phyloP scores from a whole-genome alignment of 2,113 vertebrate species.

The Pseudopodoces humilis region DNA sequence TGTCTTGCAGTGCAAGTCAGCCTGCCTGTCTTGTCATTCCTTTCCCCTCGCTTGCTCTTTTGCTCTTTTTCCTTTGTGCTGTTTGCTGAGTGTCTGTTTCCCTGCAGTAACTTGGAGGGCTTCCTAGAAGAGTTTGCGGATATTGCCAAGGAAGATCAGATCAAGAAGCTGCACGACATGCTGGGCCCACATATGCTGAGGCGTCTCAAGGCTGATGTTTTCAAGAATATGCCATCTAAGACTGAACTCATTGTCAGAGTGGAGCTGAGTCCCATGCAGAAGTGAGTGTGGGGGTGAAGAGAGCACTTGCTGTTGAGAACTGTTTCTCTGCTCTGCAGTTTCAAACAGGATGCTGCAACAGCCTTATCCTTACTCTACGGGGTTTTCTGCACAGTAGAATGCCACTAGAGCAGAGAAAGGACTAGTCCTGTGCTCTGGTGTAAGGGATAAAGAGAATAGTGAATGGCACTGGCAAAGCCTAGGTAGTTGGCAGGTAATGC shows the following conservation, averaged over 20 bases:
- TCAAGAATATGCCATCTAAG: slow-evolving; percentile 99
- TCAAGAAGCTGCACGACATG: slow-evolving; percentile 98
- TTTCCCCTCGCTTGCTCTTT: neutral
- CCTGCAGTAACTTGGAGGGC: slow-evolving; percentile 90
- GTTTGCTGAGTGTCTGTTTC: slow-evolving; percentile 24
- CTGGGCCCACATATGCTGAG: slow-evolving; percentile 96
- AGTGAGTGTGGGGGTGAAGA: slow-evolving; percentile 75
- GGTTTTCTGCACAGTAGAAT: neutral
- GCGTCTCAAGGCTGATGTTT: slow-evolving; percentile 96
- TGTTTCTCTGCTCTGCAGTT: neutral
- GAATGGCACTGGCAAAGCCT: neutral
- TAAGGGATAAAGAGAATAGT: neutral
- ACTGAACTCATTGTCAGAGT: slow-evolving; percentile 95
- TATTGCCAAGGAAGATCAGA: slow-evolving; percentile 98
- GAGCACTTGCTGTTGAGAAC: neutral
- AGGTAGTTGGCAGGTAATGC: neutral
- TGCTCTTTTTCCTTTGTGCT: neutral
- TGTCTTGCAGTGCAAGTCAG: slow-evolving; percentile 60
- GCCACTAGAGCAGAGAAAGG: neutral
- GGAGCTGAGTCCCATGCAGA: slow-evolving; percentile 97
- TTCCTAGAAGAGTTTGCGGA: slow-evolving; percentile 98
- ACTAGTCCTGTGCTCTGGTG: neutral
- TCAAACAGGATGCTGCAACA: neutral
- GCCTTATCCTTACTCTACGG: neutral
- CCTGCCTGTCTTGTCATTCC: neutral